Conservation (phyloP, 2,113 vertebrate genomes). For the Apistogramma diplotaenia region DNA sequence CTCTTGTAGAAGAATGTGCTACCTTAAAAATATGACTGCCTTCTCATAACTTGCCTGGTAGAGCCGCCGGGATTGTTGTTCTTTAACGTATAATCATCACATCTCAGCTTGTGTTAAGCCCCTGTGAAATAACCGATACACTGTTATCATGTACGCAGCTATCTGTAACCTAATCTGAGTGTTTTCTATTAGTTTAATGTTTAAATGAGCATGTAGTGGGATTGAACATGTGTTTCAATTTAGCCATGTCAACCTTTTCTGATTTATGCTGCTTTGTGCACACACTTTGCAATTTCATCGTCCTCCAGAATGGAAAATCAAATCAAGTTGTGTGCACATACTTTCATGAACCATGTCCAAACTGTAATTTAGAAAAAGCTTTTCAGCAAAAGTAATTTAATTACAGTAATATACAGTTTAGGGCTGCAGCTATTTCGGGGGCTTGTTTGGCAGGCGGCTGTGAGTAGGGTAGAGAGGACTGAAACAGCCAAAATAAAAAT, state of each 20-base stretch:
- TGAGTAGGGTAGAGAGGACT: not conserved
- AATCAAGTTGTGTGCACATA: conserved; percentile 21
- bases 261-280: conserved; percentile 35
- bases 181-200: conserved; percentile 43
- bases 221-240: conserved; percentile 57
- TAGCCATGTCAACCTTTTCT: conserved; percentile 31
- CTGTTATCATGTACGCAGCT: conserved; percentile 1
- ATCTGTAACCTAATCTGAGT: conserved; percentile 26
- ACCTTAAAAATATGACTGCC: conserved; percentile 4
- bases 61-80: conserved; percentile 3
- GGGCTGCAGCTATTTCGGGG: not conserved
- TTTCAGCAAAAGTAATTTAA: conserved; percentile 35
- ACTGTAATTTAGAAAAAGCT: conserved; percentile 35
- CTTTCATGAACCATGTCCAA: conserved; percentile 16
- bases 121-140: conserved; percentile 31
- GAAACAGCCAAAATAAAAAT: not conserved
- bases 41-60: not conserved
- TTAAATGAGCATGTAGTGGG: conserved; percentile 20
- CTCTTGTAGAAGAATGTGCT: conserved; percentile 31
- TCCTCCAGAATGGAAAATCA: conserved; percentile 28
- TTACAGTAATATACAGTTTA: conserved; percentile 1
- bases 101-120: conserved; percentile 28
- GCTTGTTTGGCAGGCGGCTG: not conserved
- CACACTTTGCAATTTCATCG: conserved; percentile 9
- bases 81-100: conserved; percentile 24